Evolutionary conservation across 2,797 vertebrate genomes (phyloP).

Genomic region (Acipenser transmontanus): DNA sequence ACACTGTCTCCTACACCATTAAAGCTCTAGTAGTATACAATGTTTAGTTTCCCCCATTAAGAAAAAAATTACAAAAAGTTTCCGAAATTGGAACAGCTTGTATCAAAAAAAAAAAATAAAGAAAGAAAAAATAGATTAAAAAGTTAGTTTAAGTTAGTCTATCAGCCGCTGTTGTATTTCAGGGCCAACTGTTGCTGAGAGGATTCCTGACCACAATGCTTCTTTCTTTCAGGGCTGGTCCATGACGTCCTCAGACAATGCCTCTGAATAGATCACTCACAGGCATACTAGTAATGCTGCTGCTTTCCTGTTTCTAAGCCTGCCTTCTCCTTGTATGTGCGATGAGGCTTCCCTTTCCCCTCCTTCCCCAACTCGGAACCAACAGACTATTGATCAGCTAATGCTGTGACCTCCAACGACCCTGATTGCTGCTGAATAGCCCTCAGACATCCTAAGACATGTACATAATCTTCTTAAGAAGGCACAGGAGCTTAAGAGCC

Average conservation of each 20-base stretch:
- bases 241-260: constrained; percentile 12
- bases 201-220: constrained; percentile 10
- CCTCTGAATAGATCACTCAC: constrained; percentile 25
- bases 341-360: constrained; percentile 35
- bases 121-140: neutral
- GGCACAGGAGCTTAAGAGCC: constrained; percentile 38
- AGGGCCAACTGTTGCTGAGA: constrained; percentile 6
- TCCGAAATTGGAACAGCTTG: too few species aligned
- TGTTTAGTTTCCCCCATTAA: neutral
- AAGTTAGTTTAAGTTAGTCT: neutral
- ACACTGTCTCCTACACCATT: constrained; percentile 24
- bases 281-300: constrained; percentile 20
- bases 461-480: constrained; percentile 80
- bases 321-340: constrained; percentile 49
- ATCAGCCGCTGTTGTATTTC: constrained; percentile 12
- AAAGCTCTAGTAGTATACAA: constrained; percentile 30
- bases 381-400: constrained; percentile 42
- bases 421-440: constrained; percentile 44
- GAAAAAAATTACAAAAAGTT: neutral
- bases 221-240: constrained; percentile 11
- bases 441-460: constrained; percentile 47
- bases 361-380: constrained; percentile 30
- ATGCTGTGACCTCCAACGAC: constrained; percentile 40
- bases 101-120: neutral
- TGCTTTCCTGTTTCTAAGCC: constrained; percentile 17